These are phyloP conservation scores for Helicoverpa assulta DNA, from an alignment of 2,888 invertebrate species.

Conservation along the genomic window DNA sequence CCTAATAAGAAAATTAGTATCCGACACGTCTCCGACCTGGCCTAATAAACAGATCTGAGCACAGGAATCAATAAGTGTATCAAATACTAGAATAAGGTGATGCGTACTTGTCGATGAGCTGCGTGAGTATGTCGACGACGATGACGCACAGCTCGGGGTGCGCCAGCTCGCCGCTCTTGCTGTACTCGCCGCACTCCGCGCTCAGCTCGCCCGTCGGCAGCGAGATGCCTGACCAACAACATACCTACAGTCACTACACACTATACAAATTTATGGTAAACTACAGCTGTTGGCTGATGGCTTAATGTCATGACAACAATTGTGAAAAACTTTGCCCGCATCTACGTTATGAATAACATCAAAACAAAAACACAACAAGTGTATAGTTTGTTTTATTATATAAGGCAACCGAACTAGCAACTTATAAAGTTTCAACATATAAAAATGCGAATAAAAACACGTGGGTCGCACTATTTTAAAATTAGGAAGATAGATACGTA, in stretches of 20 bases:
- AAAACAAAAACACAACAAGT: too few species aligned
- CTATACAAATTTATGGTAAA: neutral
- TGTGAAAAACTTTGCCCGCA: too few species aligned
- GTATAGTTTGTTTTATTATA: too few species aligned
- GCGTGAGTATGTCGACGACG: slow-evolving; percentile 90
- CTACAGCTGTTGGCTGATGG: too few species aligned
- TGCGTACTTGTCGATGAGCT: slow-evolving; percentile 89
- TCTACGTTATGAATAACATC: too few species aligned
- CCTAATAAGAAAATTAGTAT: neutral
- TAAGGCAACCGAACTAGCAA: too few species aligned
- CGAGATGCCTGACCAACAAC: slow-evolving; percentile 64
- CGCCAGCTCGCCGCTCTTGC: slow-evolving; percentile 82
- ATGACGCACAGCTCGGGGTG: slow-evolving; percentile 91
- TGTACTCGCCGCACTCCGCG: slow-evolving; percentile 74
- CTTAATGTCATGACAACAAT: too few species aligned
- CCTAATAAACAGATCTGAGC: neutral
- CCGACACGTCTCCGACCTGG: neutral
- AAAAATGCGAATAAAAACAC: slow-evolving; percentile 7
- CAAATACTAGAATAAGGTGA: neutral
- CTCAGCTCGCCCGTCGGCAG: slow-evolving; percentile 64
- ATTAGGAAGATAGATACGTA: neutral
- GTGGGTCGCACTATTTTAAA: neutral
- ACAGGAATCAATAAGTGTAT: neutral
- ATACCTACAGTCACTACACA: neutral
- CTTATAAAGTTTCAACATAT: neutral